Conservation (phyloP, 2,888 invertebrate species). For the Spicauda simplicius region DNA sequence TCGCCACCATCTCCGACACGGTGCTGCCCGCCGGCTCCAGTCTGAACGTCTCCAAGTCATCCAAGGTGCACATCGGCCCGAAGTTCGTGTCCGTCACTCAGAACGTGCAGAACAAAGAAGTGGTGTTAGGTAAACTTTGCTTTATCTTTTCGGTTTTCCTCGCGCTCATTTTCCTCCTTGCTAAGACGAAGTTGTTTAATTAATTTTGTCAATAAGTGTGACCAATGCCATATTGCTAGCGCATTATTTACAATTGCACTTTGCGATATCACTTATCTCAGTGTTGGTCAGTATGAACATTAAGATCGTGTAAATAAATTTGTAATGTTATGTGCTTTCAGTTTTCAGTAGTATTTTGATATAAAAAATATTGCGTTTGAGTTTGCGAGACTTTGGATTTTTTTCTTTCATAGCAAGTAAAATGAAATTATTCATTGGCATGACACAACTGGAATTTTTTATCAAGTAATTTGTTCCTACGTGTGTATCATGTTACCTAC, state of each 20-base stretch:
- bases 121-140: conserved; percentile 67
- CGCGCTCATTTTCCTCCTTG: conserved; percentile 1
- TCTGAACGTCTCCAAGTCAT: conserved; percentile 65
- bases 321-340: not conserved
- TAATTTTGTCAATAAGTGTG: not conserved
- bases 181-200: not conserved
- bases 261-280: conserved; percentile 1
- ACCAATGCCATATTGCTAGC: conserved; percentile 14
- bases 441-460: too few species aligned
- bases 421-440: too few species aligned
- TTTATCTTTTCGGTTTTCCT: conserved; percentile 16
- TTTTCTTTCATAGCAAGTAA: too few species aligned
- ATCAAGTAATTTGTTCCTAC: too few species aligned
- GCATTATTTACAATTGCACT: conserved; percentile 11
- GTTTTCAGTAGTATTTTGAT: too few species aligned
- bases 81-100: conserved; percentile 71
- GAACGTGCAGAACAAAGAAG: conserved; percentile 69
- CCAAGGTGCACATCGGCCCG: conserved; percentile 69
- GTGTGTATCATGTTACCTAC: too few species aligned
- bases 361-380: too few species aligned
- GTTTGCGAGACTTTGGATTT: too few species aligned
- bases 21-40: conserved; percentile 56
- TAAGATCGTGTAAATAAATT: not conserved
- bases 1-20: conserved; percentile 47
- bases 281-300: not conserved